Conservation (phyloP, 2,797 vertebrate genomes). For the Myripristis murdjan region DNA sequence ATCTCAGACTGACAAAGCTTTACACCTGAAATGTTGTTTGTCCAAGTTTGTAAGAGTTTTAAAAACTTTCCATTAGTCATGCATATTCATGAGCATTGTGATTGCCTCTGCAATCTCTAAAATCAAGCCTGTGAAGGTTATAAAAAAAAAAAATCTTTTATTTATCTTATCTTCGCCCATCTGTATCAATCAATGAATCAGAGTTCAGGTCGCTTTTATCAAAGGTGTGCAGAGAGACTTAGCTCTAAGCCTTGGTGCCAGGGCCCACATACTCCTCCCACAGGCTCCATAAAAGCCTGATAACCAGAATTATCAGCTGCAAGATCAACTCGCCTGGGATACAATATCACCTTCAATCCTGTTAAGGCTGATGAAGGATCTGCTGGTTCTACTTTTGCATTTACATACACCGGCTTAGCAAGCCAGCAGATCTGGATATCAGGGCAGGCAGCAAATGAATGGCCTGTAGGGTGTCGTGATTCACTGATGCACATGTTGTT, state of each 20-base stretch:
- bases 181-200: constrained; percentile 63
- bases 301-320: constrained; percentile 67
- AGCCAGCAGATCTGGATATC: constrained; percentile 27
- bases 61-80: constrained; percentile 54
- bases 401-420: constrained; percentile 33
- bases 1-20: constrained; percentile 43
- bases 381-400: constrained; percentile 52
- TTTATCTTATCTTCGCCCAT: constrained; percentile 69
- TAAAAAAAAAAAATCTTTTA: constrained; percentile 56
- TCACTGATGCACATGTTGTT: background rate
- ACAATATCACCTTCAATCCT: constrained; percentile 55
- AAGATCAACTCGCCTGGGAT: constrained; percentile 54
- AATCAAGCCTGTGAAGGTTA: constrained; percentile 66
- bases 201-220: constrained; percentile 70
- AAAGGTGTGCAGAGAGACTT: constrained; percentile 60
- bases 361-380: constrained; percentile 58
- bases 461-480: constrained; percentile 1
- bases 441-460: constrained; percentile 23
- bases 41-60: constrained; percentile 47
- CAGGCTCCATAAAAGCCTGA: constrained; percentile 52
- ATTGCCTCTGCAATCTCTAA: constrained; percentile 58
- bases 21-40: constrained; percentile 6
- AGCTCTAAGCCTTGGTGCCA: constrained; percentile 57
- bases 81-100: constrained; percentile 63
- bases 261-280: constrained; percentile 41